Evolutionary conservation across 2,888 invertebrate species (phyloP).

Genomic region (Scaptomyza polygonia): DNA sequence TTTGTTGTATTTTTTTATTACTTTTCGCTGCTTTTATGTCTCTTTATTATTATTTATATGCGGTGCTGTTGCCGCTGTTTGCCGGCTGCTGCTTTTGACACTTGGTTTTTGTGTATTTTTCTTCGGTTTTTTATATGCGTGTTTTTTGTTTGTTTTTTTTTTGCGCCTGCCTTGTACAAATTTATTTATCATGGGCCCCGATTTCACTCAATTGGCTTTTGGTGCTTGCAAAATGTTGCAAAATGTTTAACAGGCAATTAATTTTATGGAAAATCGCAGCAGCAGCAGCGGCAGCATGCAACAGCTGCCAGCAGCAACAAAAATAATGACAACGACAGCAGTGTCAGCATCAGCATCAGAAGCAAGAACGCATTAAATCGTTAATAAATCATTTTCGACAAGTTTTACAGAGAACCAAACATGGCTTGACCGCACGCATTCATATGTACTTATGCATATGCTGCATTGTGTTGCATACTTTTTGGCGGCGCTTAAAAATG

Average conservation of each 20-base stretch:
- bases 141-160: slow-evolving; percentile 20
- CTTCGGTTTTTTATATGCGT: slow-evolving; percentile 13
- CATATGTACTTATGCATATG: no score
- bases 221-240: slow-evolving; percentile 44
- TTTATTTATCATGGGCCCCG: slow-evolving; percentile 24
- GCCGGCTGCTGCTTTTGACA: slow-evolving; percentile 1
- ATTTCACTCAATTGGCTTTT: slow-evolving; percentile 48
- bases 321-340: slow-evolving; percentile 10
- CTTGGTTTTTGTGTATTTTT: slow-evolving; percentile 10
- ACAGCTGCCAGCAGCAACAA: slow-evolving; percentile 23
- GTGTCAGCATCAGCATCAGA: slow-evolving; percentile 14
- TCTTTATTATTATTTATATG: slow-evolving; percentile 51
- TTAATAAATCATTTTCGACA: slow-evolving; percentile 54
- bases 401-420: slow-evolving; percentile 14
- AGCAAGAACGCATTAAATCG: slow-evolving; percentile 49
- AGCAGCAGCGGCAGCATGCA: slow-evolving; percentile 15
- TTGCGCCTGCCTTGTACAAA: slow-evolving; percentile 28
- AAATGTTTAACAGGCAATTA: slow-evolving; percentile 65
- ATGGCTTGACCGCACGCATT: background rate
- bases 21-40: slow-evolving; percentile 45
- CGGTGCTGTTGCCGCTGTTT: slow-evolving; percentile 11
- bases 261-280: slow-evolving; percentile 38
- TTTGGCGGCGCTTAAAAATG: slow-evolving; percentile 45
- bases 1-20: slow-evolving; percentile 33
- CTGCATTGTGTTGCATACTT: slow-evolving; percentile 32